Base-by-base conservation (phyloP, 2,797 vertebrate genomes). In the Notolepis coatsorum region DNA sequence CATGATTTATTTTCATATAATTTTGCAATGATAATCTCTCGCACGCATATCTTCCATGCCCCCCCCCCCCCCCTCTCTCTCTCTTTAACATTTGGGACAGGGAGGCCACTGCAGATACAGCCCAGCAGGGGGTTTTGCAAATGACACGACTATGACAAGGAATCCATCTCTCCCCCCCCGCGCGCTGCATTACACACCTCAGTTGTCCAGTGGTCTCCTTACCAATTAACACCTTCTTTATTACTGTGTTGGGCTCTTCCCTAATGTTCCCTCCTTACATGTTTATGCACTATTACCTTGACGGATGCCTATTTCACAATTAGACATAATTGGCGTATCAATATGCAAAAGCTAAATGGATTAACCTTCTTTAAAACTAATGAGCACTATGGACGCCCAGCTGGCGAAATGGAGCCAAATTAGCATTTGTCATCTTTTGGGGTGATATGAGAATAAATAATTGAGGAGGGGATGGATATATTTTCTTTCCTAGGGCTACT, bases 201-300 rank as follows among this genome's bases (percentile, higher is more conserved):
- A 95, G 93, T 95, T 75, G 94, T 92, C 94, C 93, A 92, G 93
- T 93, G 93, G 92, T 93, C 92, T 92, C 90, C 33, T 70, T 92
- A 94, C 94, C 95, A 97, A 96, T 97, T 96, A 96, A 95, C 93
- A 95, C 93, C 92, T 94, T 93, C 93, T 94, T 96, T 94, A 95
- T 96, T 95, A 95, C 93, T 57, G 93, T 93, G 93, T 92, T 90
- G 95, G n/a, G 94, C 92, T 93, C 91, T 92, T 92, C 94, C 92
- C 95, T 96, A 95, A 96, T 95, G 95, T 70, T 92, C 92, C 91
- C 92, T 92, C 92, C 92, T 92, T 92, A 91, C 93, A 92, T 94
- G 94, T 96, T 96, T 97, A 95, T 97, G 95, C 95, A 95, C 95
- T 96, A 95, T 97, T 96, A 96, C 96, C 96, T 96, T 97, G 96